phyloP scores from a whole-genome alignment of 2,797 vertebrate species.

The Pelochelys cantorii region DNA sequence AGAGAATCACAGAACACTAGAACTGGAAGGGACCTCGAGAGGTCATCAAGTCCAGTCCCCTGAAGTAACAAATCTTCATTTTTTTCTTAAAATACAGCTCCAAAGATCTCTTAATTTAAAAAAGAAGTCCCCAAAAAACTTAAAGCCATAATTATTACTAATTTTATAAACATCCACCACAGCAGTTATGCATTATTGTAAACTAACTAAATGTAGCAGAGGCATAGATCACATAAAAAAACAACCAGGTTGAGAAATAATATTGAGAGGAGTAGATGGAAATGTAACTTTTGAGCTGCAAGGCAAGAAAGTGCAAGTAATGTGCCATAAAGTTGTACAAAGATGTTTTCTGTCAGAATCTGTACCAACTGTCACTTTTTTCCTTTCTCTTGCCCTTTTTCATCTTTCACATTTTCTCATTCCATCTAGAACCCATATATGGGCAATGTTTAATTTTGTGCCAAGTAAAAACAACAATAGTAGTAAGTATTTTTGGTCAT shows the following conservation, averaged over 20 bases:
- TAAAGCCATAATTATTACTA: neutral
- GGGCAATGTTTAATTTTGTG: neutral
- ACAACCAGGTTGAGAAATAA: neutral
- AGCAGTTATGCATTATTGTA: neutral
- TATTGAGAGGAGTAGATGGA: neutral
- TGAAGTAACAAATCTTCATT: neutral
- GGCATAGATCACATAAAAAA: neutral
- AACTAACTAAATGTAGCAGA: neutral
- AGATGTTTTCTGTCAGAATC: neutral
- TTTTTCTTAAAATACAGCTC: neutral
- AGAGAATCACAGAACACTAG: neutral
- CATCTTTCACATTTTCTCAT: neutral
- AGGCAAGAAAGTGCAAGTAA: accelerated
- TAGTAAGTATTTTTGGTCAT: neutral
- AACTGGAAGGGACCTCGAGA: too few species aligned
- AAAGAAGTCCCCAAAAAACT: neutral
- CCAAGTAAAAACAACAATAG: neutral
- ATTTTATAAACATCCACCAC: neutral
- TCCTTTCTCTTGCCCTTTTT: neutral
- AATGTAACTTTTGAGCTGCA: neutral
- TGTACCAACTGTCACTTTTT: neutral
- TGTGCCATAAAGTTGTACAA: neutral
- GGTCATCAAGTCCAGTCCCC: too few species aligned
- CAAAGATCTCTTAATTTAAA: neutral
- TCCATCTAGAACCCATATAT: neutral